These are phyloP conservation scores for Allophyes oxyacanthae DNA, from an alignment of 2,888 invertebrate species.

Conservation along the genomic window DNA sequence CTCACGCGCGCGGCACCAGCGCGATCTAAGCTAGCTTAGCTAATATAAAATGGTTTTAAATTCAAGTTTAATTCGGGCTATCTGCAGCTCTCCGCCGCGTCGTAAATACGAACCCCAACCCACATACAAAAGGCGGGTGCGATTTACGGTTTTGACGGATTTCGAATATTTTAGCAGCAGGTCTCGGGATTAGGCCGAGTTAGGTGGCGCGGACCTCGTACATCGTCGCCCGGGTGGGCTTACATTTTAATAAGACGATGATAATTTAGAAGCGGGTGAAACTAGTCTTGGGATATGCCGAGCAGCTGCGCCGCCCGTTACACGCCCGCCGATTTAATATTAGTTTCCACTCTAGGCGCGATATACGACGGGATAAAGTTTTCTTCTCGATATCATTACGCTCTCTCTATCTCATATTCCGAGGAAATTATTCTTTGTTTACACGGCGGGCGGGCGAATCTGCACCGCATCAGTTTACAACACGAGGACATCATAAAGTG, in stretches of 20 bases:
- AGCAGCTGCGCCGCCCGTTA: conserved; percentile 56
- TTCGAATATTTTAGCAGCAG: conserved; percentile 82
- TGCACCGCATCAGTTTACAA: conserved; percentile 82
- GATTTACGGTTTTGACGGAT: conserved; percentile 88
- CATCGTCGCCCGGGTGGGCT: conserved; percentile 58
- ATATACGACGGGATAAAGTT: conserved; percentile 55
- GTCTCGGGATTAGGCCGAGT: conserved; percentile 73
- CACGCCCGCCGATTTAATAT: conserved; percentile 53
- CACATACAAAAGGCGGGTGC: conserved; percentile 82
- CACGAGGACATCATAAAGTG: conserved; percentile 87
- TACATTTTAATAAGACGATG: conserved; percentile 75
- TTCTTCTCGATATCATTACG: conserved; percentile 40
- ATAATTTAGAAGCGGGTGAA: conserved; percentile 66
- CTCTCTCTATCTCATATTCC: conserved; percentile 51
- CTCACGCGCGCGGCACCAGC: conserved; percentile 90
- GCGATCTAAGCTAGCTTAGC: conserved; percentile 89
- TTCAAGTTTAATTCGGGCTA: conserved; percentile 89
- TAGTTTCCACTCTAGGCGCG: conserved; percentile 45
- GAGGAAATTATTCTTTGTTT: conserved; percentile 64
- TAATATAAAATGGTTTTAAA: conserved; percentile 90
- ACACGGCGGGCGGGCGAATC: conserved; percentile 65
- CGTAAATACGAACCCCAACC: conserved; percentile 79
- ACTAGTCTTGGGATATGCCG: conserved; percentile 58
- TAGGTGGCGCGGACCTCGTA: conserved; percentile 65
- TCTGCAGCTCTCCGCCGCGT: conserved; percentile 80